Conservation (phyloP, 2,888 invertebrate species). For the Chrysolina oricalcia region DNA sequence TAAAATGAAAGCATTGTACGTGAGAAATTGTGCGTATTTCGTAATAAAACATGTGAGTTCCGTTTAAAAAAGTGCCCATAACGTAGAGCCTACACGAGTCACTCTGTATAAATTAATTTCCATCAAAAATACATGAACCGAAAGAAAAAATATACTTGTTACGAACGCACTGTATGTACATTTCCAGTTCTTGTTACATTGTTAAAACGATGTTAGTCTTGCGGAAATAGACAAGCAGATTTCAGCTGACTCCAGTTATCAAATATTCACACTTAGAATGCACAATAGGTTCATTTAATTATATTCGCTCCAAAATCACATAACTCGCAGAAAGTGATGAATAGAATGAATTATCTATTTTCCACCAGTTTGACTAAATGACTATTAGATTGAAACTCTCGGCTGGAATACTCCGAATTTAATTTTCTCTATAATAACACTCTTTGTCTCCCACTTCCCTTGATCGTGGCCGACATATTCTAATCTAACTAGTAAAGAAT, state of each 20-base stretch:
- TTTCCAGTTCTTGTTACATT: not conserved
- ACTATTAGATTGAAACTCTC: constrained; percentile 9
- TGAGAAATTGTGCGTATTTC: too few relatives aligned
- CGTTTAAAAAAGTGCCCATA: too few relatives aligned
- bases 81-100: too few relatives aligned
- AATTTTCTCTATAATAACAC: constrained; percentile 12
- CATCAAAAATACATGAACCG: too few relatives aligned
- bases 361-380: constrained; percentile 6
- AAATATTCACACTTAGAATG: not conserved
- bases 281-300: not conserved
- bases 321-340: not conserved
- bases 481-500: constrained; percentile 14
- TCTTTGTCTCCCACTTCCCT: not conserved
- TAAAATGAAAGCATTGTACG: too few relatives aligned
- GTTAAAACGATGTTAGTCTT: not conserved
- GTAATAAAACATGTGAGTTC: too few relatives aligned
- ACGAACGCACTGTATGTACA: not conserved
- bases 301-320: not conserved
- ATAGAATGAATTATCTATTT: constrained; percentile 4
- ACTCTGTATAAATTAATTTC: too few relatives aligned
- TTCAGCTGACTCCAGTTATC: not conserved
- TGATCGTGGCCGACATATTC: constrained; percentile 15
- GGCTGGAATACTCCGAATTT: constrained; percentile 13
- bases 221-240: not conserved
- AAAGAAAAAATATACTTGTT: too few relatives aligned